Evolutionary conservation across 1,140 invertebrate species (phyloP), one percentile per base, ranked within the genome.

Genomic region (Zaprionus ornatus): DNA sequence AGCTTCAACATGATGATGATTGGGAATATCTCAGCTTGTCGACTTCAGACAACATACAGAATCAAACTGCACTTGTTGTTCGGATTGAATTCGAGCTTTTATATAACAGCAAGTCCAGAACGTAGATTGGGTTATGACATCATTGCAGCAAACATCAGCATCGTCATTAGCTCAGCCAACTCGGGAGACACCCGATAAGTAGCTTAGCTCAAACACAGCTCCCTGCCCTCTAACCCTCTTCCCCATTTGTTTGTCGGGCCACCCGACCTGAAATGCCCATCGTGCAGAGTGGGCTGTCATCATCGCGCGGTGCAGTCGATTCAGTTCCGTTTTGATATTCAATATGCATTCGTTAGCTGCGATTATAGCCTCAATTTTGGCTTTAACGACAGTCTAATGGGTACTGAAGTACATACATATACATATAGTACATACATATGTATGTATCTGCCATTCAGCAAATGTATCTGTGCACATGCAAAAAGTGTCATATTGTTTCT

Each of bases 291-390:
- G 67, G 66, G 17, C 21, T 42, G 48, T 52, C 29, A 42, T 64
- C 62, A 66, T 57, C 29, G 62, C 59, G n/a, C 55, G 78, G 64
- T 83, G 80, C 81, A 84, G 64, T 40, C 57, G 42, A 61, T 48
- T 64, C 45, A 57, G 57, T 73, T 67, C 69, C 69, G 45, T 52
- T 79, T 86, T 82, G 54, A 74, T 86, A 86, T 86, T 86, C 82
- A 68, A 77, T 65, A 69, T 86, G 82, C 82, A 82, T 82, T 79
- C 72, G 76, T 62, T 54, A 56, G 61, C 59, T 68, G 70, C 74
- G 60, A 79, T 83, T 82, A 86, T 85, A 62, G 82, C 82, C 72
- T 85, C 82, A 86, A 79, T 86, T 79, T 74, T 62, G 67, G 56
- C 70, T 57, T 70, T 81, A 85, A 85, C 67, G 78, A 48, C 80